These are phyloP conservation scores for Drosophila ficusphila DNA, from an alignment of 1,140 invertebrate genomes.

Conservation along the genomic window DNA sequence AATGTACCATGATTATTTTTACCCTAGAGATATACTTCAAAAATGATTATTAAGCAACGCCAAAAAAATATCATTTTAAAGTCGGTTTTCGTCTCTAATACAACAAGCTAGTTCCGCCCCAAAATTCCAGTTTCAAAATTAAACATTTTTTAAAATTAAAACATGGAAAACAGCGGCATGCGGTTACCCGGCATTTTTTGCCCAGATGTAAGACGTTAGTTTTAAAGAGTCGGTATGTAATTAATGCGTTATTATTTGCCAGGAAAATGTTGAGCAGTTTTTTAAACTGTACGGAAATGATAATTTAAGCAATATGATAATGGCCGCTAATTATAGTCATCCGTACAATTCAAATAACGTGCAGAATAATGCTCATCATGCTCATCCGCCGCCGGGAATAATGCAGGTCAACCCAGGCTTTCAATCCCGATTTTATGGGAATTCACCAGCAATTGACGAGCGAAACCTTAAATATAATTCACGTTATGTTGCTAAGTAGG, in stretches of 20 bases:
- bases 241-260: too few species aligned
- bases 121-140: constrained; percentile 13
- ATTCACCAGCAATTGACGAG: neutral
- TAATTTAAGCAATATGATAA: constrained; percentile 1
- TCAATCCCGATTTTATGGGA: neutral
- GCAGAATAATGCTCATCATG: neutral
- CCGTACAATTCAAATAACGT: neutral
- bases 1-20: too few species aligned
- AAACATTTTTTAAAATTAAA: neutral
- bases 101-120: neutral
- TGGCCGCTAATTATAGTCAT: neutral
- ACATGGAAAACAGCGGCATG: constrained; percentile 10
- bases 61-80: neutral
- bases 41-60: neutral
- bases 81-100: neutral
- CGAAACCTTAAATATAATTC: neutral
- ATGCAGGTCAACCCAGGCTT: neutral
- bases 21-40: constrained; percentile 12
- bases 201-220: constrained; percentile 13
- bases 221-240: fast-evolving
- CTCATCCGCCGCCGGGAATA: neutral
- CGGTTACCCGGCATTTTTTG: constrained; percentile 18
- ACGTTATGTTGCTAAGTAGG: neutral
- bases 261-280: constrained; percentile 35
- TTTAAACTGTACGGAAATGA: constrained; percentile 15